Base-by-base conservation (phyloP, 2,113 vertebrate genomes). In the Pterophyllum scalare region DNA sequence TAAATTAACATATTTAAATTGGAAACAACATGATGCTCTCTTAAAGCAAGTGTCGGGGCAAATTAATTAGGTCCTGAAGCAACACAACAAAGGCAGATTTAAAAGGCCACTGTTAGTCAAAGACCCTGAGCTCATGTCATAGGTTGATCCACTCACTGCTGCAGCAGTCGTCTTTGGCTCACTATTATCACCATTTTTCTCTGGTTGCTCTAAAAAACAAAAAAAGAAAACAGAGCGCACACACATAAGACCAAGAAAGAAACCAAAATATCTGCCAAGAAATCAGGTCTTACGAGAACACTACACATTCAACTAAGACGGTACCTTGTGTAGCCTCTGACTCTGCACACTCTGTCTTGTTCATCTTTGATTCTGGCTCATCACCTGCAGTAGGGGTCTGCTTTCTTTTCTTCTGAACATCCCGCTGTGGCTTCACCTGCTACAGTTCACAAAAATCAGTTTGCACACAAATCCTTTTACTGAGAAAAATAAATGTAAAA, bases 391-490 rank as follows among this genome's bases (percentile, higher is more conserved):
- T 85, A 0, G 70, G 78, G 1, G 80, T 92, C 84, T 95, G 94
- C 79, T 95, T 96, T 67, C 95, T 94, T 89, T 95, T 96, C 89
- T 96, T 96, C 87, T 95, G 95, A 24, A 86, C 86, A 0, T 96
- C 94, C 1, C 88, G 92, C 76, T 92, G 95, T 14, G 92, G 89
- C 56, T 93, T 95, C 31, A 85, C 82, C 89, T 95, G 95, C 92
- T 95, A 77, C 59, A 75, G 58, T 20, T 75, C 49, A 85, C 20
- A 84, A 46, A 57, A 76, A 14, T 79, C 24, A 31, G 83, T 59
- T 78, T 70, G 49, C 49, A 78, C 58, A 64, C 40, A 77, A 31
- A 70, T 74, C 20, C 17, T 59, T 14, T 17, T 40, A 26, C 1
- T 58, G 28, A 75, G 15, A 22, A 31, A 49, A 74, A 35, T 12